phyloP scores from a whole-genome alignment of 2,113 vertebrate genomes.

The Spermophilus dauricus region DNA sequence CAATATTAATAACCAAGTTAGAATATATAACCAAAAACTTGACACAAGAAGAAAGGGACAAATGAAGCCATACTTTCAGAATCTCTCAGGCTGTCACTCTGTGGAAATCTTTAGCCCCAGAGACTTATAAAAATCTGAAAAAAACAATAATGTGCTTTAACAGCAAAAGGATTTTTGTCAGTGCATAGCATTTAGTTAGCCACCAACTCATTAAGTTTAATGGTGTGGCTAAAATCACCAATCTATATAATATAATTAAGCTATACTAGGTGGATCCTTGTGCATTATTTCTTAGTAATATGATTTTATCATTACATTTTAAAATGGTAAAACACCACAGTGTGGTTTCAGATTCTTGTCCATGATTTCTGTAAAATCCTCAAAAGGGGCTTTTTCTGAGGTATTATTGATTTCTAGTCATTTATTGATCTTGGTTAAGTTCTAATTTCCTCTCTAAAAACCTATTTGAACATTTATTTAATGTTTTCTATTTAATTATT shows the following conservation, averaged over 20 bases:
- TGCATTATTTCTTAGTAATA: not conserved
- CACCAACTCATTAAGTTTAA: constrained; percentile 57
- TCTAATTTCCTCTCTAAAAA: constrained; percentile 29
- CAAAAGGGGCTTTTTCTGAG: not conserved
- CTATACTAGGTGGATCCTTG: not conserved
- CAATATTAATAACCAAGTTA: not conserved
- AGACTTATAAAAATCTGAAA: not conserved
- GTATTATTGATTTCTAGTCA: not conserved
- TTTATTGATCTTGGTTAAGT: not conserved
- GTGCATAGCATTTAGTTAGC: not conserved
- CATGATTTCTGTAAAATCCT: not conserved
- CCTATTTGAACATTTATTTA: not conserved
- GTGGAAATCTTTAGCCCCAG: not conserved
- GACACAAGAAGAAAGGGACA: not conserved
- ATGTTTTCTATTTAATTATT: not conserved
- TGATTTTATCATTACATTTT: constrained; percentile 35
- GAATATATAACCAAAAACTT: not conserved
- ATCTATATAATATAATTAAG: not conserved
- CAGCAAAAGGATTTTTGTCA: not conserved
- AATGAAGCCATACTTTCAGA: not conserved
- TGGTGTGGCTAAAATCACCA: not conserved
- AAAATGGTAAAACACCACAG: not conserved
- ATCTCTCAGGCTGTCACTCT: constrained; percentile 34
- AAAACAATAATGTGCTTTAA: not conserved
- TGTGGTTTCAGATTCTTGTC: not conserved